phyloP scores from a whole-genome alignment of 2,797 vertebrate genomes.

The Glyptemys insculpta region DNA sequence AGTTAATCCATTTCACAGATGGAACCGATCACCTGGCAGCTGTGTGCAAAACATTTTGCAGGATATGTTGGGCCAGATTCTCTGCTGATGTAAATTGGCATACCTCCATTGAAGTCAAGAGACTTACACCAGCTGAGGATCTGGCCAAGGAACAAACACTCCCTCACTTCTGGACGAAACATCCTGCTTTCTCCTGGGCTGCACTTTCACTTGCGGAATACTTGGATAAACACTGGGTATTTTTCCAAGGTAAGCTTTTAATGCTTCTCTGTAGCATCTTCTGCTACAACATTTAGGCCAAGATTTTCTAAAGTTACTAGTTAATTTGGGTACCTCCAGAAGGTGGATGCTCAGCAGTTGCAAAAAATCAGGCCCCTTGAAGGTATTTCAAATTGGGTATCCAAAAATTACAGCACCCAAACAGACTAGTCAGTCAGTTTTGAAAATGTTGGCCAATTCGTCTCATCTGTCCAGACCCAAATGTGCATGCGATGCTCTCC shows the following conservation, averaged over 20 bases:
- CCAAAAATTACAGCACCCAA: background rate
- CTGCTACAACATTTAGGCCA: background rate
- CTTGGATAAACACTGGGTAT: background rate
- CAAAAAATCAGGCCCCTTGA: background rate
- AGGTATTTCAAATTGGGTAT: background rate
- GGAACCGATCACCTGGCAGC: background rate
- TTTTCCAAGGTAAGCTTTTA: background rate
- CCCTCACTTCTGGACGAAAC: background rate
- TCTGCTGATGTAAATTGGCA: background rate
- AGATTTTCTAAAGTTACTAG: background rate
- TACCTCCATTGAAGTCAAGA: background rate
- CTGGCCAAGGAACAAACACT: background rate
- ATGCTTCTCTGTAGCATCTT: background rate
- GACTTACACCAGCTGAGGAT: background rate
- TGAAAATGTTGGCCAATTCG: background rate
- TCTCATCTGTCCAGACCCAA: background rate
- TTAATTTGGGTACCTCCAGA: background rate
- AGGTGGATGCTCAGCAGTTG: background rate
- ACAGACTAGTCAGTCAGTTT: background rate
- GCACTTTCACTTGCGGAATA: background rate
- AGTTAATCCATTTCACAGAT: background rate
- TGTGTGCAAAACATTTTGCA: background rate
- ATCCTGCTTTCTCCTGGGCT: background rate
- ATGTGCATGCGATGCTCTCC: background rate
- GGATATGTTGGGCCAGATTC: background rate